These are phyloP conservation scores for Dynastes hyllus DNA, from an alignment of 2,888 invertebrate species.

Conservation along the genomic window DNA sequence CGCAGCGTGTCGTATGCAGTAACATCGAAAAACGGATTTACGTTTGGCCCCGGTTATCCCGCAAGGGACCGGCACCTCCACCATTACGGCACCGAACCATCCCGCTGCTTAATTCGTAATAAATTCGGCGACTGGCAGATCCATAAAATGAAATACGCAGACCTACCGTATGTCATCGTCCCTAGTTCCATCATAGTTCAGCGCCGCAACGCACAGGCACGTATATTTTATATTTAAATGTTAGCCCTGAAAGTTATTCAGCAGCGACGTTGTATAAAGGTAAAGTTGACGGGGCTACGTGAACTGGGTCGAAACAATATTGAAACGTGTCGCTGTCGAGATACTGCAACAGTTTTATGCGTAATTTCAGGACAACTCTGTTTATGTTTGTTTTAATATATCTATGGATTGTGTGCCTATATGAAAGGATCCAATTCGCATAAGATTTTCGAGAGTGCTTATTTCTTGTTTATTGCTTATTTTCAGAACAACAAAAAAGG, in stretches of 20 bases:
- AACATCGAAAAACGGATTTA: slow-evolving; percentile 22
- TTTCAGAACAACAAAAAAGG: no score
- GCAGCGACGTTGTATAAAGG: slow-evolving; percentile 37
- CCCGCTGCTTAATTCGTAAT: slow-evolving; percentile 33
- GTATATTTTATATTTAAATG: slow-evolving; percentile 48
- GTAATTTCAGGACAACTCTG: slow-evolving; percentile 16
- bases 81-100: not conserved
- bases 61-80: not conserved
- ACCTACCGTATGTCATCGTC: slow-evolving; percentile 18
- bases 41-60: slow-evolving; percentile 1
- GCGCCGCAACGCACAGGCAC: not conserved
- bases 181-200: not conserved
- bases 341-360: slow-evolving; percentile 16
- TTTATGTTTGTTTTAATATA: slow-evolving; percentile 1
- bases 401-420: not conserved
- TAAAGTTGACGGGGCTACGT: slow-evolving; percentile 50
- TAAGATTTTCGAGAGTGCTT: no score
- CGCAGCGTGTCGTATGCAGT: not conserved
- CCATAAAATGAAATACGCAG: slow-evolving; percentile 40
- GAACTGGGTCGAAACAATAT: slow-evolving; percentile 56
- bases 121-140: slow-evolving; percentile 32
- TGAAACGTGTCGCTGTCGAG: slow-evolving; percentile 48
- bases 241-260: slow-evolving; percentile 40
- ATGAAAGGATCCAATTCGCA: no score
- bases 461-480: no score